Base-by-base conservation (phyloP, 1,140 invertebrate species). In the Nebria ingens region DNA sequence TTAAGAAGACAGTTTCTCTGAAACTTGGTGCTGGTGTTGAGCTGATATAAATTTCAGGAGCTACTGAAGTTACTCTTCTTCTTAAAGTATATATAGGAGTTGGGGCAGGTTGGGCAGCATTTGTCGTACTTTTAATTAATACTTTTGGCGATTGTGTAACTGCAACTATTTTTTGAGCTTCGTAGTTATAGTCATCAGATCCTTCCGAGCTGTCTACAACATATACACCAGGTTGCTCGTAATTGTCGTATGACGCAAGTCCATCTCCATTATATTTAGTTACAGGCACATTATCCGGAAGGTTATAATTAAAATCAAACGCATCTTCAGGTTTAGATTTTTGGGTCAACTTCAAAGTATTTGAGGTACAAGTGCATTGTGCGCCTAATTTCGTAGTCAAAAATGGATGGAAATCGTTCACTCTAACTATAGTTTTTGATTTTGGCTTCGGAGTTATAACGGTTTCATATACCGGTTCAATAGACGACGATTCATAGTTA, bases 341-440 rank as follows among this genome's bases (percentile, higher is more conserved):
- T 53, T 74, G 75, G 57, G 73, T 70, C 0, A 79, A 61, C 20
- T 69, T 71, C 21, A 85, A 68, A 0, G 81, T 76, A 64, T 84
- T 82, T 0, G 79, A 80, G 59, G 79, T 79, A 61, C 85, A 87
- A 25, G 82, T 85, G 58, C 85, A 87, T 34, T 86, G 83, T 4
- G 84, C 83, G 1, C 82, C 81, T 11, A 87, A 68, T 71, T 87
- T 87, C 25, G 78, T 76, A 0, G 86, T 72, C 11, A 86, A 69
- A 12, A 86, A 68, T 1, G 85, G 83, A 67, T 71, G 64, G 42
- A 64, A 63, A 54, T 69, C 66, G 53, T 68, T 69, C 12, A 62
- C 58, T 57, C 65, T 67, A 12, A 69, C 60, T 3, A 69, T 62
- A 6, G 61, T 62, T 54, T 59, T 56, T 2, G 59, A 56, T 56